phyloP scores from a whole-genome alignment of 2,888 invertebrate species.

The Trichogramma dendrolimi region DNA sequence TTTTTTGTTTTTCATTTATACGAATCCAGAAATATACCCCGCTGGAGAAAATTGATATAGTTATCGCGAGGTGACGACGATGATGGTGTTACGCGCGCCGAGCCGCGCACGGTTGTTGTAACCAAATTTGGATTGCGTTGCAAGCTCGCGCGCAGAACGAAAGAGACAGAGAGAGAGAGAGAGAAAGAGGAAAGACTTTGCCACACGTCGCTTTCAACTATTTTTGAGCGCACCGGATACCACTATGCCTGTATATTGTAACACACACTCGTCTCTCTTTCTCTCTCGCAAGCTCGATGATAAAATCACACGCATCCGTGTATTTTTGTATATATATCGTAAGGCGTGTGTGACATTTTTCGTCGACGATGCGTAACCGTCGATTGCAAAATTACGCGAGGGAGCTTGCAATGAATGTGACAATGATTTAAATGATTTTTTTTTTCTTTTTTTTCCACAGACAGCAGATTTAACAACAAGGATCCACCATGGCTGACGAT shows the following conservation, averaged over 20 bases:
- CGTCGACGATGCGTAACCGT: too few species aligned
- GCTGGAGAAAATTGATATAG: too few species aligned
- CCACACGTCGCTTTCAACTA: conserved; percentile 43
- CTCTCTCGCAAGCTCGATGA: too few species aligned
- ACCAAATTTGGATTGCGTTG: conserved; percentile 60
- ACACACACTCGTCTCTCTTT: too few species aligned
- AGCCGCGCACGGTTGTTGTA: conserved; percentile 42
- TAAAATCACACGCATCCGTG: too few species aligned
- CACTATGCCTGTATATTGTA: conserved; percentile 35
- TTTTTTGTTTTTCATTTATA: too few species aligned
- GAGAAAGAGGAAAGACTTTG: conserved; percentile 43
- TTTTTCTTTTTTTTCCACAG: conserved; percentile 51
- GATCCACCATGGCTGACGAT: conserved; percentile 83
- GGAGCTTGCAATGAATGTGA: too few species aligned
- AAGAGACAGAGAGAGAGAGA: conserved; percentile 35
- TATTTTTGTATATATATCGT: too few species aligned
- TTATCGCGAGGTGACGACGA: neutral
- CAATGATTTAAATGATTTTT: neutral
- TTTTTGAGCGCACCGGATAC: conserved; percentile 49
- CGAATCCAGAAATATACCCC: too few species aligned
- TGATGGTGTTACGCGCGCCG: conserved; percentile 30
- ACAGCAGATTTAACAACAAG: conserved; percentile 57
- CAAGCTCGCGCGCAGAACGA: conserved; percentile 48
- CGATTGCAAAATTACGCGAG: too few species aligned
- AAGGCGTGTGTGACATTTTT: too few species aligned